Base-by-base conservation (phyloP, 2,888 invertebrate genomes). In the Drosophila lutescens region DNA sequence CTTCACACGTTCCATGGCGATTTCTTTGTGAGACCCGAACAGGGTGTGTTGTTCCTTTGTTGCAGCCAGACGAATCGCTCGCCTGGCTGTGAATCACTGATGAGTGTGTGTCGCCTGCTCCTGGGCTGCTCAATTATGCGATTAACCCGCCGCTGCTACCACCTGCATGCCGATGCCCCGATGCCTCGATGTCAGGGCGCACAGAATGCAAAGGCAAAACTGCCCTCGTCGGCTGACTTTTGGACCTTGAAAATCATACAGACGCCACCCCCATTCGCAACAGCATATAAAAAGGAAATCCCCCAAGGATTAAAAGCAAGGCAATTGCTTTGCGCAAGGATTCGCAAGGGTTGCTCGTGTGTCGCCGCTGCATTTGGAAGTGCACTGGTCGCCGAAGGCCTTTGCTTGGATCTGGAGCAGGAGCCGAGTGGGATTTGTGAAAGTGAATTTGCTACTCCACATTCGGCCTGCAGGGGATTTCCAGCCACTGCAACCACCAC, bases 1-100 rank as follows among this genome's bases (percentile, higher is more conserved):
- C 66, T 66, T 66, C 68, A 66, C 66, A 66, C 66, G 66, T 66
- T 67, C 55, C 68, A 67, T 26, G 68, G 38, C 66, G 66, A 53
- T 66, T 63, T 54, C 62, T 56, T 55, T 55, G 67, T 65, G 55
- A 55, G 67, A 38, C 30, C 32, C 41, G 62, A 63, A 57, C 36
- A 65, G 74, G 65, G 74, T 43, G 66, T 73, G 72, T 72, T 49
- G 30, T 17, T 62, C 47, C 55, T 55, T 50, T 54, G 44, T 49
- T 69, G 44, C n/a, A 51, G 40, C 43, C 69, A 63, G 73, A 68
- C 59, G 61, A 40, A 20, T 58, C 30, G 58, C 50, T 7, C 13
- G 60, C 40, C 53, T 70, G 47, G 63, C 43, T 69, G 57, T 79
- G 78, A 81, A 81, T 75, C 70, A 76, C 76, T 79, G 69, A 76